A percentile compares a stretch with the other conserved stretches of the same genome.
Conservation (phyloP, 1,140 invertebrate species). For the Drosophila pruinosa region DNA sequence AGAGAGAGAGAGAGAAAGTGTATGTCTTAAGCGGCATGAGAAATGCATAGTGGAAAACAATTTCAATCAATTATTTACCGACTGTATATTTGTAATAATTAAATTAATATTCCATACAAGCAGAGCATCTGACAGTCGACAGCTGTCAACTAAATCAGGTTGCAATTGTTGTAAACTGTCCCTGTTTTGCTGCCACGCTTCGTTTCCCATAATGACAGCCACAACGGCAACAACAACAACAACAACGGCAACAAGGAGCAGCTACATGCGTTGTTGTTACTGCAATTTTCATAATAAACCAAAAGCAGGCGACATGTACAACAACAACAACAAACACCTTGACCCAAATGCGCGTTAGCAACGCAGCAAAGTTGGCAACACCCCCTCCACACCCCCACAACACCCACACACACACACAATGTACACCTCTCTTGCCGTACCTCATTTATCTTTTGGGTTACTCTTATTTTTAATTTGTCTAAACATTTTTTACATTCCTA, state of each 20-base stretch:
- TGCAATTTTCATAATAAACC: slow-evolving; percentile 78
- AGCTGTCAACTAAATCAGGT: background rate
- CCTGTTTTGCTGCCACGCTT: slow-evolving; percentile 27
- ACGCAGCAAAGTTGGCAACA: slow-evolving; percentile 57
- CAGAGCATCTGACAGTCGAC: background rate
- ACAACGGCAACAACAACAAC: slow-evolving; percentile 31
- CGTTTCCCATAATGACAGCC: slow-evolving; percentile 63
- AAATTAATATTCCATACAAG: too few species aligned
- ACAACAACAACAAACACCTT: slow-evolving; percentile 65
- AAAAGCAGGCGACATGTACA: slow-evolving; percentile 44
- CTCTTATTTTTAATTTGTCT: slow-evolving; percentile 79
- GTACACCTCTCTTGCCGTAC: background rate
- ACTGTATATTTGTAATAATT: too few species aligned
- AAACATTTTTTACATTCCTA: slow-evolving; percentile 64
- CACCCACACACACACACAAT: background rate
- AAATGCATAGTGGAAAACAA: too few species aligned
- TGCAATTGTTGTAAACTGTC: slow-evolving; percentile 15
- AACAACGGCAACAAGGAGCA: slow-evolving; percentile 32
- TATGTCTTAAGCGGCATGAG: background rate
- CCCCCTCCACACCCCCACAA: background rate
- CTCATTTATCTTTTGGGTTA: slow-evolving; percentile 49
- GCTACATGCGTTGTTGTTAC: slow-evolving; percentile 35
- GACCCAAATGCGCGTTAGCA: slow-evolving; percentile 70
- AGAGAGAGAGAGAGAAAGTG: background rate
- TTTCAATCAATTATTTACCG: too few species aligned